phyloP scores from a whole-genome alignment of 2,113 vertebrate genomes.

The Acanthisitta chloris region DNA sequence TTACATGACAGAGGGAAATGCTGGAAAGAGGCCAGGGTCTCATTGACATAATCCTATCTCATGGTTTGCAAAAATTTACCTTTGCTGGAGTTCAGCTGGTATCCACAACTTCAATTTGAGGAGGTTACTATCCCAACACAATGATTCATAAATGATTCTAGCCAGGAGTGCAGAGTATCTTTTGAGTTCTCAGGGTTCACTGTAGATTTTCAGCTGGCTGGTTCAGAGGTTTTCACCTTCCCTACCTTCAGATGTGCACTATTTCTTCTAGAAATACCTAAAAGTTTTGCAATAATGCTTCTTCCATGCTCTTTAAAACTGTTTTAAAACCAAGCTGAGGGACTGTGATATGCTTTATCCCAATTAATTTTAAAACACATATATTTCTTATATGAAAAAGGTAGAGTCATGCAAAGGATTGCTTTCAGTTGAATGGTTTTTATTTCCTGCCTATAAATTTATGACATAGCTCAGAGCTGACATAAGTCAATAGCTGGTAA shows the following conservation, averaged over 20 bases:
- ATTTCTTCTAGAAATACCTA: neutral
- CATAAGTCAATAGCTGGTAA: neutral
- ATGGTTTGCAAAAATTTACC: neutral
- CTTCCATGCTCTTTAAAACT: neutral
- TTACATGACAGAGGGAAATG: neutral
- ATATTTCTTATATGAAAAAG: neutral
- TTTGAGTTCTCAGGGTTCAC: neutral
- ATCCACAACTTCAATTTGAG: neutral
- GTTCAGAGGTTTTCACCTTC: neutral
- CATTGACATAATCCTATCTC: neutral
- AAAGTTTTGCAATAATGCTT: neutral
- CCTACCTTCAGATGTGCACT: neutral
- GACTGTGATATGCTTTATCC: neutral
- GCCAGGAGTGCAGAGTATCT: neutral
- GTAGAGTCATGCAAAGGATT: neutral
- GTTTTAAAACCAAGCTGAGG: neutral
- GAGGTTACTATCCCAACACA: neutral
- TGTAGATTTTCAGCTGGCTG: neutral
- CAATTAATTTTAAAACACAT: neutral
- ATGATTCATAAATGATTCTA: neutral
- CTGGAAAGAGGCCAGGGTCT: neutral
- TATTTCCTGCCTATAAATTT: neutral
- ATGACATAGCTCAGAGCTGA: neutral
- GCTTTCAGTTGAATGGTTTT: neutral
- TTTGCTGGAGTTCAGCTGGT: neutral